Evolutionary conservation across 2,888 invertebrate genomes (phyloP).

Genomic region (Operophtera brumata): DNA sequence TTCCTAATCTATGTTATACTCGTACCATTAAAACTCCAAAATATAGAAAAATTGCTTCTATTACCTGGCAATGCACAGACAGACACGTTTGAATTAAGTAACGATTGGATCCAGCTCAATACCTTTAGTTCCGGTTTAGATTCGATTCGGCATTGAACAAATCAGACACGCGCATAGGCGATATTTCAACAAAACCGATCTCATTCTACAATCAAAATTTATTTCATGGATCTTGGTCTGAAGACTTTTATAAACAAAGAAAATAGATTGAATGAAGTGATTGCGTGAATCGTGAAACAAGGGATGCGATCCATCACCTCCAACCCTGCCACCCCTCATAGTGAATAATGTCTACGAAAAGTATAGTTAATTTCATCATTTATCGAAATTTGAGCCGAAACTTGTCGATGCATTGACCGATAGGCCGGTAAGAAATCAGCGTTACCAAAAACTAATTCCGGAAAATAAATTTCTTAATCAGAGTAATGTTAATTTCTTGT

Average conservation of each 20-base stretch:
- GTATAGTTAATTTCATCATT: too few species aligned
- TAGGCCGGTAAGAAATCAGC: too few species aligned
- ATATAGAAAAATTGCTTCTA: neutral
- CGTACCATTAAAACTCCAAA: neutral
- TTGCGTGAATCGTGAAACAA: conserved; percentile 21
- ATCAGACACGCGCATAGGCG: conserved; percentile 49
- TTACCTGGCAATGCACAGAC: conserved; percentile 14
- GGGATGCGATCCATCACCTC: conserved; percentile 38
- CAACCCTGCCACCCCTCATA: conserved; percentile 23
- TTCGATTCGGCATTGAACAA: conserved; percentile 54
- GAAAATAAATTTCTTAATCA: conserved; percentile 23
- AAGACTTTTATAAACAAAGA: conserved; percentile 2
- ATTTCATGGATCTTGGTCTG: conserved; percentile 28
- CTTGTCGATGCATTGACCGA: too few species aligned
- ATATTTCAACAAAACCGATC: conserved; percentile 53
- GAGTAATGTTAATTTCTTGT: conserved; percentile 32
- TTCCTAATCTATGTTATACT: neutral
- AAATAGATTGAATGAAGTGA: conserved; percentile 1
- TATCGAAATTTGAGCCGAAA: too few species aligned
- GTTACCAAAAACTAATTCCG: neutral
- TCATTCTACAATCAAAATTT: conserved; percentile 22
- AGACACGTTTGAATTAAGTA: conserved; percentile 31
- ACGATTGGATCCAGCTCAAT: conserved; percentile 43
- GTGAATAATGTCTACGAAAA: conserved; percentile 16
- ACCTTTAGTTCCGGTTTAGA: conserved; percentile 52